Base-by-base conservation (phyloP, 2,888 invertebrate genomes). In the Diarsia brunnea region DNA sequence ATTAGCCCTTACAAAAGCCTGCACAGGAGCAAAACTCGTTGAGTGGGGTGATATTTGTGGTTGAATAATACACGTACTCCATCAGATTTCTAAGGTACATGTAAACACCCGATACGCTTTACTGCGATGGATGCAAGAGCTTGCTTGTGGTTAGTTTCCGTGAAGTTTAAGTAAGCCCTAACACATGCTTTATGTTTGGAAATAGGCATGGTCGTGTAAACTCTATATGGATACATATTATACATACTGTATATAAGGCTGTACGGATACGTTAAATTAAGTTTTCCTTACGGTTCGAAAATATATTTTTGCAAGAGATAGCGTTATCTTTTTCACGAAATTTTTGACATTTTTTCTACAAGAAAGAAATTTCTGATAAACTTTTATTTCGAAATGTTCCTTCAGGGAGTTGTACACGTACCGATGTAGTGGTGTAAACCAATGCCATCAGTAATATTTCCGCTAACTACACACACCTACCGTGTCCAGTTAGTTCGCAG, bases 1-100 rank as follows among this genome's bases (percentile, higher is more conserved):
- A 75, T 74, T 80, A 69, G 78, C 75, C 75, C 76, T 75, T 69
- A 89, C 88, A 90, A 89, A 90, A 86, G 87, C 84, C 84, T 77
- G 78, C 75, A 75, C 76, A 84, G 79, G 88, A 82, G 83, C 81
- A 87, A 73, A 85, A 66, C 75, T 75, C 84, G 51, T 79, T 70
- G 82, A 63, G 81, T 45, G 81, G 81, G 81, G 73, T 76, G 51
- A 68, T 84, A 89, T 90, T 88, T 88, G 87, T 85, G 87, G 86
- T 79, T 91, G 90, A 91, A 93, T 92, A 91, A 92, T 91, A 88
- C 85, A 91, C 79, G 81, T 73, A 75, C 69, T 51, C 72, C 78
- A 80, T 72, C 71, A 73, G 79, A 85, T 84, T 79, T 87, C 67
- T 77, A 86, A 70, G 71, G 75, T 75, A 58, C 78, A 43, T 71